Evolutionary conservation across 2,797 vertebrate species (phyloP), one percentile per base, ranked within the genome.

Genomic region (Pterois miles): DNA sequence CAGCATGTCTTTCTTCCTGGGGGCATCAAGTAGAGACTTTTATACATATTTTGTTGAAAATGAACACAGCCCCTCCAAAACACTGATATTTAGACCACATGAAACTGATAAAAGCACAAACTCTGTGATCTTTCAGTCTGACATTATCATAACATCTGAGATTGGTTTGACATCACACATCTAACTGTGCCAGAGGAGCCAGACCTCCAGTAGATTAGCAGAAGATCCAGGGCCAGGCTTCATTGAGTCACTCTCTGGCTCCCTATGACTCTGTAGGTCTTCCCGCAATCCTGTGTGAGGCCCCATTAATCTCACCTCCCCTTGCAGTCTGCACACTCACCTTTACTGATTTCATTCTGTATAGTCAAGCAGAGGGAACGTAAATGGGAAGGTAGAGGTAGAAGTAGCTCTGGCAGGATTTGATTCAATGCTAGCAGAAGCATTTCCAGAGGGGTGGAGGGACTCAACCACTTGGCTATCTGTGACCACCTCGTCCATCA

Each of bases 401-500:
- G 74, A 69, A 69, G 63, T 79, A 60, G 33, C 70, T 78, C 67
- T 43, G 57, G 48, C 4, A 25, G 73, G 67, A 75, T 65, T 88
- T 80, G 68, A 87, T 74, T 83, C 72, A 78, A 29, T 63, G 65
- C 83, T 70, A 64, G 65, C 77, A 33, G 54, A 66, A 56, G 75
- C 69, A 27, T 84, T 83, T 83, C 60, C 40, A 79, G 60, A 60
- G 1, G 25, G 58, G 10, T 4, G 20, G 8, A 8, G 56, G 40
- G 68, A 14, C 60, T 57, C 66, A 74, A 38, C 40, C 67, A 50
- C 76, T 36, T n/a, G 6, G 29, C 20, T 67, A 77, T 81, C 72
- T 71, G 79, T 62, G 85, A 70, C 82, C 80, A 76, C 73, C 52
- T 88, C 82, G 43, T 89, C 84, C 84, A 89, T 89, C 88, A 84